Conservation (phyloP, 2,888 invertebrate genomes). For the Acleris literana region DNA sequence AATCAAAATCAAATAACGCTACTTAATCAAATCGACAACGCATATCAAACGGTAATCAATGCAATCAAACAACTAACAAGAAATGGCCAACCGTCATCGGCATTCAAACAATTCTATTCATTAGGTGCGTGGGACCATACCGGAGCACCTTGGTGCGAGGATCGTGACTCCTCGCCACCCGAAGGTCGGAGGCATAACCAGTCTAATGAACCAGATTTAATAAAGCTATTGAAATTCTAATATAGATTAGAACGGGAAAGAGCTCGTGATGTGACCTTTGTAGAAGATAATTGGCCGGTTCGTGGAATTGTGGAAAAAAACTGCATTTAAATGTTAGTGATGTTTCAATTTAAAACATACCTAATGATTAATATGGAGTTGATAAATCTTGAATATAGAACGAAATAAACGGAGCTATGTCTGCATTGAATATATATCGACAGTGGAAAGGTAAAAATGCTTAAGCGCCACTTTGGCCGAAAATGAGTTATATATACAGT, state of each 20-base stretch:
- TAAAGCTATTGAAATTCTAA: constrained; percentile 32
- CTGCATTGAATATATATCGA: too few species aligned
- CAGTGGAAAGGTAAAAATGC: too few species aligned
- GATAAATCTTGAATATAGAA: too few species aligned
- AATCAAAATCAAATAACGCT: too few species aligned
- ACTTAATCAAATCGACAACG: background rate
- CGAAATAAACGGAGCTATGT: too few species aligned
- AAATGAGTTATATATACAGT: too few species aligned
- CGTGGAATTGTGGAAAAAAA: background rate
- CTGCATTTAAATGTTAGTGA: background rate
- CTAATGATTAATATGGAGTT: too few species aligned
- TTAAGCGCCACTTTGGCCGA: too few species aligned
- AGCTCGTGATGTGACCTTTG: constrained; percentile 34
- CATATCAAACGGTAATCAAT: too few species aligned
- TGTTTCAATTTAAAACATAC: too few species aligned
- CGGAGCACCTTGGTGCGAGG: constrained; percentile 22
- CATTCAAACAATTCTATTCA: constrained; percentile 30
- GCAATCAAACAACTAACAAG: constrained; percentile 7
- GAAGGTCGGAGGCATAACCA: constrained; percentile 32
- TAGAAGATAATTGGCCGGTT: constrained; percentile 7
- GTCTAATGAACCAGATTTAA: constrained; percentile 31
- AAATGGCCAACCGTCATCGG: constrained; percentile 26
- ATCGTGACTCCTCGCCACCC: constrained; percentile 33
- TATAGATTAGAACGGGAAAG: constrained; percentile 27
- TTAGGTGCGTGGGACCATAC: constrained; percentile 31